These are phyloP conservation scores for Leptodactylus fallax DNA, from an alignment of 2,797 vertebrate genomes.

Conservation along the genomic window DNA sequence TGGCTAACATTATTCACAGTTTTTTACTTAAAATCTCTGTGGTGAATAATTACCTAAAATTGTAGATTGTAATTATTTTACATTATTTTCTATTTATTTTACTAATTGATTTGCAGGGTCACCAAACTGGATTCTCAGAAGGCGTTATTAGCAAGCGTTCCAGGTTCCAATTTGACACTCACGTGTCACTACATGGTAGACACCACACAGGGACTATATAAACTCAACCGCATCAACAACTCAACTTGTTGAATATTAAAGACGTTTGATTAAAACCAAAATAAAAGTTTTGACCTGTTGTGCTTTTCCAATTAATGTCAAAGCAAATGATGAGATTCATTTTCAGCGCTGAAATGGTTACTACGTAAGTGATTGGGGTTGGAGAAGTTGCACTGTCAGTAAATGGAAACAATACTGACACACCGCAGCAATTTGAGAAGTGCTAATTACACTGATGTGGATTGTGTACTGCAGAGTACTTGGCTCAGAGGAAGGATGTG, in stretches of 20 bases:
- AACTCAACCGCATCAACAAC: not conserved
- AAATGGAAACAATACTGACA: slow-evolving; percentile 80
- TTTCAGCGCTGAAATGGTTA: slow-evolving; percentile 57
- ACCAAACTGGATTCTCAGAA: not conserved
- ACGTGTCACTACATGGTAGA: not conserved
- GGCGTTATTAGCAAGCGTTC: not conserved
- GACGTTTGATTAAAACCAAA: not conserved
- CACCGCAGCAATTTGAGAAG: slow-evolving; percentile 78
- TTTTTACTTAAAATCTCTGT: not conserved
- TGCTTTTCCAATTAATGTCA: slow-evolving; percentile 3
- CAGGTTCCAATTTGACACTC: not conserved
- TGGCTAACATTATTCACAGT: no score
- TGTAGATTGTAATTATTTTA: not conserved
- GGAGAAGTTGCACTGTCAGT: slow-evolving; percentile 68
- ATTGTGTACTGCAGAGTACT: slow-evolving; percentile 67
- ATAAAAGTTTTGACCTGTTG: slow-evolving; percentile 17
- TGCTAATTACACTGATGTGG: slow-evolving; percentile 76
- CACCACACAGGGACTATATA: not conserved
- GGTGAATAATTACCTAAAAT: not conserved
- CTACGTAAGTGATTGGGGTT: slow-evolving; percentile 66
- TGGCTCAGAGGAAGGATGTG: slow-evolving; percentile 73
- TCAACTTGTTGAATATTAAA: slow-evolving; percentile 14
- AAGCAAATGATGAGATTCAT: not conserved
- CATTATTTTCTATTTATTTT: not conserved
- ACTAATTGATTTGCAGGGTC: not conserved